Evolutionary conservation across 2,113 vertebrate species (phyloP).

Genomic region (Glaucomys volans): DNA sequence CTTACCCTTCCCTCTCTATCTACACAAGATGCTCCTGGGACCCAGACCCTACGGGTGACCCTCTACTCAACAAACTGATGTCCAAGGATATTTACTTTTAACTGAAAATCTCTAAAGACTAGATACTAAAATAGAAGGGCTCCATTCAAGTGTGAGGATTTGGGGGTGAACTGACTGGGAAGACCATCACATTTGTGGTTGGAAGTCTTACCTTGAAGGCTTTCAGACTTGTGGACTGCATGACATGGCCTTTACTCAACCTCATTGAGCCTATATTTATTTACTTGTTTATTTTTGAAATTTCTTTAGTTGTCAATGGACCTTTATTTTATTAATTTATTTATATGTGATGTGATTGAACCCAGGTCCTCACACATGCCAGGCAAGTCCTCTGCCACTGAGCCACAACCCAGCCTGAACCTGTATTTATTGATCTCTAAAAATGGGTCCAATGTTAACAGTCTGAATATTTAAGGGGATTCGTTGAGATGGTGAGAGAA

Average conservation of each 20-base stretch:
- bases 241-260: background rate
- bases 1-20: background rate
- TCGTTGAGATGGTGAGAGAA: background rate
- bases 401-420: no score
- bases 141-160: background rate
- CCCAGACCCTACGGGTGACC: background rate
- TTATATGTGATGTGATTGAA: no score
- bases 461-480: background rate
- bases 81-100: background rate
- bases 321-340: no score
- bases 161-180: background rate
- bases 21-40: no score
- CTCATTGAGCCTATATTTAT: background rate
- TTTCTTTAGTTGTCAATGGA: no score
- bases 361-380: no score
- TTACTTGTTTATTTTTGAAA: no score
- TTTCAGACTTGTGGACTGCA: background rate
- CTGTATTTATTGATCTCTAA: background rate
- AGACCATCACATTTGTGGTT: background rate
- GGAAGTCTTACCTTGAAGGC: background rate
- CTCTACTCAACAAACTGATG: background rate
- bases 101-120: background rate
- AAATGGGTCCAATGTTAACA: background rate
- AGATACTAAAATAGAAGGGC: background rate
- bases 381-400: no score